These are phyloP conservation scores for Dexiosoma caninum DNA, from an alignment of 2,888 invertebrate species.

Conservation along the genomic window DNA sequence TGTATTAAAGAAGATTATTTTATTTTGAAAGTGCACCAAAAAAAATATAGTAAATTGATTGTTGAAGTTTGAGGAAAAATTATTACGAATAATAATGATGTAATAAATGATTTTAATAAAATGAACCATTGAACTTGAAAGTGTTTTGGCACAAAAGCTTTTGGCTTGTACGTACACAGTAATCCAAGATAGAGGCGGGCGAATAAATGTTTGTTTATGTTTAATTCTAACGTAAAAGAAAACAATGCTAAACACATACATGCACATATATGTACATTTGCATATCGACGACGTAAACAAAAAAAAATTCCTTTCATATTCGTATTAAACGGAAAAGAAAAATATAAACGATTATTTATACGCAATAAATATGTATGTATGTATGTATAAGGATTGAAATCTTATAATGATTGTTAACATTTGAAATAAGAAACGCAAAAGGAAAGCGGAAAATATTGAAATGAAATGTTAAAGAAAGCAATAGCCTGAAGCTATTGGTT, in stretches of 20 bases:
- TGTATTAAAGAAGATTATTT: background rate
- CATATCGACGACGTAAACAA: too few relatives aligned
- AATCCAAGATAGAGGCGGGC: background rate
- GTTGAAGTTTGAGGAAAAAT: background rate
- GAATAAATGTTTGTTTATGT: too few relatives aligned
- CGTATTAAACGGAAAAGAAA: too few relatives aligned
- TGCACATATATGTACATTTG: too few relatives aligned
- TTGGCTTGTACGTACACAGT: too few relatives aligned
- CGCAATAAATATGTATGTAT: too few relatives aligned
- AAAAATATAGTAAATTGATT: background rate
- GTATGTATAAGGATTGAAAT: background rate
- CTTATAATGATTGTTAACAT: background rate
- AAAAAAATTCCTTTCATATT: too few relatives aligned
- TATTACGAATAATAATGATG: conserved; percentile 20
- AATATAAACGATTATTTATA: conserved; percentile 4
- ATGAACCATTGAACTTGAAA: conserved; percentile 27
- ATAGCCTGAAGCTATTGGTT: too few relatives aligned
- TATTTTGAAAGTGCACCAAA: background rate
- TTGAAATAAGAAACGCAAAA: background rate
- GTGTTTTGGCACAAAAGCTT: conserved; percentile 34
- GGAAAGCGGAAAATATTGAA: background rate
- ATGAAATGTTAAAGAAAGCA: background rate
- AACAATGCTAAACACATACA: too few relatives aligned
- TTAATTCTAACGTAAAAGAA: too few relatives aligned
- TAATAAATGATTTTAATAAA: conserved; percentile 22